Percentiles rank a stretch among this genome's conserved stretches.
Evolutionary conservation across 2,113 vertebrate genomes (phyloP).

Genomic region (Chaetops frenatus): DNA sequence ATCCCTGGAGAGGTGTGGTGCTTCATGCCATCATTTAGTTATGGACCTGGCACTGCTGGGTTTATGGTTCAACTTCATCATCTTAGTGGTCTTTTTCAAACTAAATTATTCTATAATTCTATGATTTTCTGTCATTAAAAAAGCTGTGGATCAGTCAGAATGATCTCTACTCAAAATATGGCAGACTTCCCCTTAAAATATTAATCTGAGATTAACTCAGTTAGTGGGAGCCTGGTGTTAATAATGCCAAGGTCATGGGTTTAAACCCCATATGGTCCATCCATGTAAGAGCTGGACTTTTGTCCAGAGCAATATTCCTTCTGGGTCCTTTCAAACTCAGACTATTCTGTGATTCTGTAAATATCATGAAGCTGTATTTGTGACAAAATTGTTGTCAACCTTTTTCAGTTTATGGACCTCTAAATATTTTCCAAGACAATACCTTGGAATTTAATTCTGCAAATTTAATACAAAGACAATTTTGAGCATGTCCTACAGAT

Average conservation of each 20-base stretch:
- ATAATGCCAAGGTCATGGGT: neutral
- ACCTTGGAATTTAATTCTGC: neutral
- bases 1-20: rapidly evolving
- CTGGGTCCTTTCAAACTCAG: neutral
- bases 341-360: neutral
- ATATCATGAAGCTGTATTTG: neutral
- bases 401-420: neutral
- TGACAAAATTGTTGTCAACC: neutral
- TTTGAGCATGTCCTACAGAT: neutral
- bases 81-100: neutral
- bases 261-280: neutral
- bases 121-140: neutral
- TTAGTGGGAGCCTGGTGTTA: neutral
- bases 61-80: neutral
- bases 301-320: rapidly evolving
- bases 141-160: neutral
- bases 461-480: neutral
- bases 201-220: neutral
- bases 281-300: neutral
- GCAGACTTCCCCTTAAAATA: neutral
- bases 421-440: neutral
- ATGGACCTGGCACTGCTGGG: neutral
- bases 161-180: neutral
- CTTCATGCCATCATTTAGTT: neutral
- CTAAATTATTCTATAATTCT: neutral